Evolutionary conservation across 2,888 invertebrate species (phyloP).

Genomic region (Drosophila leonis): DNA sequence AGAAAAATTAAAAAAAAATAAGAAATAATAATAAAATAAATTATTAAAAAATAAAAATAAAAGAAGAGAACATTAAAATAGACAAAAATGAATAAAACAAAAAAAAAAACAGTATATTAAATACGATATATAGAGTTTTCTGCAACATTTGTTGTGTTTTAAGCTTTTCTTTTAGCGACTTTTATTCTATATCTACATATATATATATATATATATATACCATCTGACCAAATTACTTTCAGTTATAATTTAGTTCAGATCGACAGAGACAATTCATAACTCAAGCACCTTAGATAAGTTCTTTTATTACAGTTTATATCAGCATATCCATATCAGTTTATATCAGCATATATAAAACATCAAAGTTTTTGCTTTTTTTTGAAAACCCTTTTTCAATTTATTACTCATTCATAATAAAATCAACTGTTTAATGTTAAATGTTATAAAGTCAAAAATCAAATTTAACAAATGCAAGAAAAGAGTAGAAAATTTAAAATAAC

Average conservation of each 20-base stretch:
- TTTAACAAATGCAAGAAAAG: slow-evolving; percentile 41
- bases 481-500: slow-evolving; percentile 1
- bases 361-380: slow-evolving; percentile 42
- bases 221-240: not conserved
- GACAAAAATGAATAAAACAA: too few relatives aligned
- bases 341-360: slow-evolving; percentile 3
- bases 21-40: too few relatives aligned
- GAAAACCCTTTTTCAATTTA: slow-evolving; percentile 71
- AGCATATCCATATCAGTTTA: slow-evolving; percentile 3
- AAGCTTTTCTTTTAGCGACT: too few relatives aligned
- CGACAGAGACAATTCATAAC: not conserved
- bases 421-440: slow-evolving; percentile 43
- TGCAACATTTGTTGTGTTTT: too few relatives aligned
- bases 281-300: not conserved
- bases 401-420: slow-evolving; percentile 57
- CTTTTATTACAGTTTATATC: not conserved
- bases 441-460: slow-evolving; percentile 33
- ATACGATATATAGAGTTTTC: too few relatives aligned
- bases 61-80: too few relatives aligned
- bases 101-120: too few relatives aligned
- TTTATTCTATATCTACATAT: not conserved
- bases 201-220: too few relatives aligned
- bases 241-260: not conserved
- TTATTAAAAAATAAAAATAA: too few relatives aligned
- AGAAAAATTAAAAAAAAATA: too few relatives aligned